Base-by-base conservation (phyloP, 2,113 vertebrate genomes). In the Oxyruncus cristatus region DNA sequence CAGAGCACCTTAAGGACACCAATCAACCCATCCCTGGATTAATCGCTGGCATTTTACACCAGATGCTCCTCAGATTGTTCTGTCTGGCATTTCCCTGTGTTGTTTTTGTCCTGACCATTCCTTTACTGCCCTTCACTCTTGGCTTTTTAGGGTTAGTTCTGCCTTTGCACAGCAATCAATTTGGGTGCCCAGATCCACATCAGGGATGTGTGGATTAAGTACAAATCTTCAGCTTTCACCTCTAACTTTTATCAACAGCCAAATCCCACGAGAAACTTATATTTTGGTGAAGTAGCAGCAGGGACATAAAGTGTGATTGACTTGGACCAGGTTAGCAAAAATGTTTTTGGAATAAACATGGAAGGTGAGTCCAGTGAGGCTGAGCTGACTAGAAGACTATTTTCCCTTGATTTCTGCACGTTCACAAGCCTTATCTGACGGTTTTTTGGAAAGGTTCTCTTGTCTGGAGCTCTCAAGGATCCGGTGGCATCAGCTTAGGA, bases 291-390 rank as follows among this genome's bases (percentile, higher is more conserved):
- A 70, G 9, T 75, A 49, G 68, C 63, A 70, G 4, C 32, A 44
- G 53, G 63, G 18, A 42, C 15, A 33, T 44, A 50, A 49, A 56
- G 5, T 16, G 21, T 1, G 0, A 39, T 44, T 37, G 18, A 0
- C 35, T 44, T 70, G 33, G 10, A 39, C 9, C 20, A n/a, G 14
- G 35, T 37, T 27, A 63, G 9, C 22, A 68, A 37, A 87, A 14
- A 42, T 7, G 4, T 0, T 70, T 87, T 63, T 17, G 13, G 18
- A 42, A 33, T 47, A 61, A 73, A 67, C 4, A 8, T 32, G 14
- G 44, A 52, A 71, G 49, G 28, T 37, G 6, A 66, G 21, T 18
- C 13, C 24, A 28, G 30, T 3, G 53, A 35, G 14, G 14, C 23
- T 62, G 20, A 42, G 8, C 27, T 37, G 27, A 66, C 35, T 14